Evolutionary conservation across 2,113 vertebrate genomes (phyloP).

Genomic region (Perca fluviatilis): DNA sequence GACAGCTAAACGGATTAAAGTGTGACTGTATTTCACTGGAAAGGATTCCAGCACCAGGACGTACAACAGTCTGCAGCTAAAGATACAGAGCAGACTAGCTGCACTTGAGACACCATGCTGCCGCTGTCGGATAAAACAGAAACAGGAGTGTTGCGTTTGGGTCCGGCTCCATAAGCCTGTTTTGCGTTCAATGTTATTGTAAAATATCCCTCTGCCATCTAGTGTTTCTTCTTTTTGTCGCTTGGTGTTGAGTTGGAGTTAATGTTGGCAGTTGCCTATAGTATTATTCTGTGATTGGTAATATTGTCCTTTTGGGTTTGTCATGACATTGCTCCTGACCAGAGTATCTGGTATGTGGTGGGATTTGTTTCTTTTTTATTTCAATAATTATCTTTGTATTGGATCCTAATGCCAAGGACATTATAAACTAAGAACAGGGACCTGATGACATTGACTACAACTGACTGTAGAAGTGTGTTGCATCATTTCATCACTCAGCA

Average conservation of each 20-base stretch:
- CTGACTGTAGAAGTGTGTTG: background rate
- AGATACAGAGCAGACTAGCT: too few species aligned
- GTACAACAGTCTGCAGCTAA: too few species aligned
- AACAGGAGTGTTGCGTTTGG: too few species aligned
- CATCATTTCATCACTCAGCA: slow-evolving; percentile 11
- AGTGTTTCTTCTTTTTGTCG: too few species aligned
- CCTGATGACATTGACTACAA: background rate
- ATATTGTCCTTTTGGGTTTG: background rate
- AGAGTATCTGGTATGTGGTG: background rate
- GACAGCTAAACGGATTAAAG: too few species aligned
- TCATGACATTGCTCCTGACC: background rate
- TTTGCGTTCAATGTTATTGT: too few species aligned
- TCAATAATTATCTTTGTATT: slow-evolving; percentile 1
- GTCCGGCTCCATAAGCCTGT: too few species aligned
- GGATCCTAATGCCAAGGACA: background rate
- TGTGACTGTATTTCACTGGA: too few species aligned
- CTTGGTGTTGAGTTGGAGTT: background rate
- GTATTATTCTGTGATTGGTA: background rate
- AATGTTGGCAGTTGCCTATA: background rate
- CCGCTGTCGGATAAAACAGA: too few species aligned
- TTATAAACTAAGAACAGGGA: background rate
- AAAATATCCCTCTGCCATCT: too few species aligned
- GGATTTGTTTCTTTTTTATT: background rate
- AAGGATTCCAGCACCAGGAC: too few species aligned
- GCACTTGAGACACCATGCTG: too few species aligned